These are phyloP conservation scores for Labeo catla DNA, from an alignment of 2,113 vertebrate species.

Conservation along the genomic window DNA sequence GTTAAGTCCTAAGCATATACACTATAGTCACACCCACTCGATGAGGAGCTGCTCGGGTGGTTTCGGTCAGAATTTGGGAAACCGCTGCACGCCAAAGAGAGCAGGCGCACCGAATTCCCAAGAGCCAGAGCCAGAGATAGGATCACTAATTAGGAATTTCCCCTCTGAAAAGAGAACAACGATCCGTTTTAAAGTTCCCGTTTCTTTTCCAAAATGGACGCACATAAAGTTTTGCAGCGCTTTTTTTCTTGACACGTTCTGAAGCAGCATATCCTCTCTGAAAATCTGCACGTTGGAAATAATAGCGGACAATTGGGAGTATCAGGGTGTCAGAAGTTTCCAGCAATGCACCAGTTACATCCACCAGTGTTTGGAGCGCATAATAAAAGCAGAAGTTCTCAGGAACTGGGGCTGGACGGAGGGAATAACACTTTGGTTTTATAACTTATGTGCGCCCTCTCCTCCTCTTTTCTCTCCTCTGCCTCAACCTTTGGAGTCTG, in stretches of 20 bases:
- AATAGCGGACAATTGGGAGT: background rate
- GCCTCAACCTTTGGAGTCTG: background rate
- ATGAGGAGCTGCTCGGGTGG: slow-evolving; percentile 19
- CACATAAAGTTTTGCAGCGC: background rate
- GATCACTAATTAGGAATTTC: slow-evolving; percentile 80
- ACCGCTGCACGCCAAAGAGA: slow-evolving; percentile 57
- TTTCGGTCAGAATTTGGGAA: slow-evolving; percentile 49
- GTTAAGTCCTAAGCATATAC: slow-evolving; percentile 14
- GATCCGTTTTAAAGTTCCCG: slow-evolving; percentile 12
- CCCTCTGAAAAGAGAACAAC: slow-evolving; percentile 67
- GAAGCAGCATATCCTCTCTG: background rate
- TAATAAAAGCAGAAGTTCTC: slow-evolving; percentile 8
- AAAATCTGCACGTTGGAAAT: background rate
- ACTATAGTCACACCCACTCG: slow-evolving; percentile 54
- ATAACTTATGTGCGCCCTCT: slow-evolving; percentile 53
- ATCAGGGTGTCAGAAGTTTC: background rate
- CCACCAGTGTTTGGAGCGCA: background rate
- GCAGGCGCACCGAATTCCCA: slow-evolving; percentile 51
- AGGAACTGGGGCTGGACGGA: slow-evolving; percentile 35
- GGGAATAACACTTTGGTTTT: slow-evolving; percentile 57
- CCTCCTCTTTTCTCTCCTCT: slow-evolving; percentile 33
- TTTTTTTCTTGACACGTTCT: background rate
- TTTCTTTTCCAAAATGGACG: slow-evolving; percentile 24
- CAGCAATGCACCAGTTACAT: slow-evolving; percentile 33
- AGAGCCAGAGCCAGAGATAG: slow-evolving; percentile 71